Evolutionary conservation across 2,888 invertebrate species (phyloP), one percentile per base, ranked within the genome.

Genomic region (Chromoteleia sp.): DNA sequence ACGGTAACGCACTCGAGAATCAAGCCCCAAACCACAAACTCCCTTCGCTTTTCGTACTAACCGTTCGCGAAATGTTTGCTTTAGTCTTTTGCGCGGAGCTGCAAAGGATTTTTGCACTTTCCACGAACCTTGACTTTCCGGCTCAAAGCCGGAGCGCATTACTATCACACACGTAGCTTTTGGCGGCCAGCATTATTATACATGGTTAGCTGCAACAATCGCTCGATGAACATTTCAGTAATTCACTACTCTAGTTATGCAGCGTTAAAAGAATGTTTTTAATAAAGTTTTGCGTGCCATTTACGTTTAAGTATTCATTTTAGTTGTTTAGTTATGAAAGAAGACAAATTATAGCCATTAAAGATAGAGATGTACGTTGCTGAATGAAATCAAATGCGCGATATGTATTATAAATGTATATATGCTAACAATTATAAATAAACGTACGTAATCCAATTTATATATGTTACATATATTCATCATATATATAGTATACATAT

Each of bases 1-100:
- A 73, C 81, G 70, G 83, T 82, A 83, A 63, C 76, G 68, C 79
- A 83, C 86, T 87, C 87, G 86, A 85, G 87, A 87, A 86, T 84
- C 85, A 84, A 85, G 87, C 86, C 83, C 83, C 81, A 87, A 90
- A 90, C 90, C 90, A 86, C 90, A 89, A 85, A 81, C 84, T 84
- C 87, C 86, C 84, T 83, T 83, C 84, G 77, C 84, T 83, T 83
- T 81, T 78, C 83, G 71, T 89, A 89, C 89, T 88, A 89, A 89
- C 89, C 89, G 85, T 90, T 89, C 88, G 83, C 87, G 87, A 88
- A 88, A 89, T 89, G 87, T 89, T 88, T 87, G 88, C 89, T 89
- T 87, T 84, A 83, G 85, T 81, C 86, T 89, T 87, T 87, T 85
- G 82, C 83, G 71, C 76, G 79, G 74, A 81, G 73, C 77, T 86